Percentiles rank a stretch among this genome's conserved stretches.
Evolutionary conservation across 2,113 vertebrate species (phyloP).

Genomic region (Periophthalmus modestus): DNA sequence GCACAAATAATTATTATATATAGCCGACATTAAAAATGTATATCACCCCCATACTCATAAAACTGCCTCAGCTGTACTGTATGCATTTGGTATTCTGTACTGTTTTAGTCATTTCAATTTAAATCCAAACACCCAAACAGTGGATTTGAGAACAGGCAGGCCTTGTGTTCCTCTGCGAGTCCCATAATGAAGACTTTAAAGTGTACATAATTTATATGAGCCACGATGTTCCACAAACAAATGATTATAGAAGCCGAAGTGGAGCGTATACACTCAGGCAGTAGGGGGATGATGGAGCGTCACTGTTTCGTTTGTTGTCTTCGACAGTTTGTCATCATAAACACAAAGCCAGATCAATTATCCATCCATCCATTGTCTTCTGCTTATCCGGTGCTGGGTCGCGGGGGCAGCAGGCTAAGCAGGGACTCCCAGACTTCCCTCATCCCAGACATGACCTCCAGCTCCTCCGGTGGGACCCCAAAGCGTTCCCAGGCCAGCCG

Average conservation of each 20-base stretch:
- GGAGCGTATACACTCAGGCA: constrained; percentile 5
- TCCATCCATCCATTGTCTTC: too few species aligned
- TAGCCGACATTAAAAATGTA: too few species aligned
- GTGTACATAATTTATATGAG: not conserved
- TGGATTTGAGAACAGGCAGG: not conserved
- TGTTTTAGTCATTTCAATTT: not conserved
- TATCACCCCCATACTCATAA: too few species aligned
- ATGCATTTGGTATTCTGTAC: not conserved
- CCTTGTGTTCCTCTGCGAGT: not conserved
- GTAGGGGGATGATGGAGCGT: constrained; percentile 19
- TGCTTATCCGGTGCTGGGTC: too few species aligned
- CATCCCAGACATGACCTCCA: too few species aligned
- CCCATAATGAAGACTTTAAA: not conserved
- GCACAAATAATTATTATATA: too few species aligned
- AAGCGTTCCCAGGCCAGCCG: too few species aligned
- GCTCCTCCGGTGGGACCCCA: too few species aligned
- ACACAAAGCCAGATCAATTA: not conserved
- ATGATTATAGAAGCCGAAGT: not conserved
- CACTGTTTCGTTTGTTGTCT: constrained; percentile 19
- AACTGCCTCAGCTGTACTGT: not conserved
- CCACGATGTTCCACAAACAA: not conserved
- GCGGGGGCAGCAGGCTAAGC: too few species aligned
- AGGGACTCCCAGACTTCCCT: too few species aligned
- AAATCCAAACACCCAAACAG: not conserved
- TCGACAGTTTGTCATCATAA: constrained; percentile 22